These are phyloP conservation scores for Caloenas nicobarica DNA, from an alignment of 2,113 vertebrate genomes.

Conservation along the genomic window DNA sequence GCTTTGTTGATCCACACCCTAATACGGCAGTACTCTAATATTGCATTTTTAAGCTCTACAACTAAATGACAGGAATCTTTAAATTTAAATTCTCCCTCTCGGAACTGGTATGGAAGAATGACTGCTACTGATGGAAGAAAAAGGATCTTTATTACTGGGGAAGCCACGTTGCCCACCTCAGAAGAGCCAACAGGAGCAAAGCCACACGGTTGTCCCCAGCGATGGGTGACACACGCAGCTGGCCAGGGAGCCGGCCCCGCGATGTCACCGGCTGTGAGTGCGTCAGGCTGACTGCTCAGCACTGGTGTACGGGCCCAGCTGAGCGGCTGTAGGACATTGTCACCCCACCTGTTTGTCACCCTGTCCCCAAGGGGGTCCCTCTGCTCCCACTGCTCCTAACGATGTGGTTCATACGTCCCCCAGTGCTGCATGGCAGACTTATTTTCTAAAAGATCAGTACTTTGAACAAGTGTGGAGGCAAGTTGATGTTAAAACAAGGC, in stretches of 20 bases:
- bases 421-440: rapidly evolving
- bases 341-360: neutral
- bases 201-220: rapidly evolving
- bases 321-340: neutral
- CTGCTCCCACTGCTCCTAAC: rapidly evolving
- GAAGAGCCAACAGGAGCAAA: neutral
- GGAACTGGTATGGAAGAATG: neutral
- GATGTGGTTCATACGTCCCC: rapidly evolving
- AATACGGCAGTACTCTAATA: neutral
- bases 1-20: neutral
- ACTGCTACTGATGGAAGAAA: neutral
- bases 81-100: neutral
- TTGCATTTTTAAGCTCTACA: neutral
- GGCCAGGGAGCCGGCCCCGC: too few species aligned
- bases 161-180: neutral
- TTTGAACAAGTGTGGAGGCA: neutral
- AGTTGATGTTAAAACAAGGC: neutral
- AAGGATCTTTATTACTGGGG: neutral
- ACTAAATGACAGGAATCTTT: neutral
- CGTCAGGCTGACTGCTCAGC: neutral
- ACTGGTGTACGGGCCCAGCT: neutral
- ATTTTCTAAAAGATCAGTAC: neutral
- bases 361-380: neutral
- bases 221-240: neutral
- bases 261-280: neutral